Percentiles rank a stretch among this genome's conserved stretches.
Conservation (phyloP, 2,888 invertebrate species). For the Clunio marinus region DNA sequence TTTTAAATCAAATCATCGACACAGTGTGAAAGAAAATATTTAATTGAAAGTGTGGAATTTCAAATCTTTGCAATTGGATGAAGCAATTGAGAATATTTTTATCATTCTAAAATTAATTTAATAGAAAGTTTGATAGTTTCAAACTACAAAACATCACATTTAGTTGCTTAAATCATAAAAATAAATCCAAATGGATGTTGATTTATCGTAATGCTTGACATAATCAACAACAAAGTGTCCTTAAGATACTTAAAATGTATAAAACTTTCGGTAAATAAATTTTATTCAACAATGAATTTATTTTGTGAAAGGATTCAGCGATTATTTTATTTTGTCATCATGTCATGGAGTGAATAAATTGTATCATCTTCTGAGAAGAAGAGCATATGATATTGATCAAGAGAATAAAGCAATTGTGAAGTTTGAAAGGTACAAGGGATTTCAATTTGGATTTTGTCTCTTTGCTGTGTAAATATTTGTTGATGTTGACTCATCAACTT, state of each 20-base stretch:
- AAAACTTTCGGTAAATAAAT: conserved; percentile 32
- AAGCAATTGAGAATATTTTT: too few species aligned
- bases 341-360: not conserved
- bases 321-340: conserved; percentile 20
- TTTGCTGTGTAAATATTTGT: conserved; percentile 16
- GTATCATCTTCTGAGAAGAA: conserved; percentile 27
- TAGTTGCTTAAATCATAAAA: too few species aligned
- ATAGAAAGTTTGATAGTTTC: too few species aligned
- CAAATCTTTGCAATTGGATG: conserved; percentile 21
- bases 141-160: too few species aligned
- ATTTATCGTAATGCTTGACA: too few species aligned
- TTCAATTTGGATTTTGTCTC: conserved; percentile 29
- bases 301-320: conserved; percentile 30
- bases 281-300: not conserved
- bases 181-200: too few species aligned
- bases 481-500: not conserved
- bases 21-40: conserved; percentile 11
- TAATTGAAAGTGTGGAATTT: conserved; percentile 37
- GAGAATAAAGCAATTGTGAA: conserved; percentile 33
- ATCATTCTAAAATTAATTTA: too few species aligned
- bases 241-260: not conserved
- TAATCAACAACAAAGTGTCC: too few species aligned
- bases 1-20: not conserved
- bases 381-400: conserved; percentile 39
- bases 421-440: conserved; percentile 36